Conservation (phyloP, 2,888 invertebrate species). For the Nasonovia ribisnigri region DNA sequence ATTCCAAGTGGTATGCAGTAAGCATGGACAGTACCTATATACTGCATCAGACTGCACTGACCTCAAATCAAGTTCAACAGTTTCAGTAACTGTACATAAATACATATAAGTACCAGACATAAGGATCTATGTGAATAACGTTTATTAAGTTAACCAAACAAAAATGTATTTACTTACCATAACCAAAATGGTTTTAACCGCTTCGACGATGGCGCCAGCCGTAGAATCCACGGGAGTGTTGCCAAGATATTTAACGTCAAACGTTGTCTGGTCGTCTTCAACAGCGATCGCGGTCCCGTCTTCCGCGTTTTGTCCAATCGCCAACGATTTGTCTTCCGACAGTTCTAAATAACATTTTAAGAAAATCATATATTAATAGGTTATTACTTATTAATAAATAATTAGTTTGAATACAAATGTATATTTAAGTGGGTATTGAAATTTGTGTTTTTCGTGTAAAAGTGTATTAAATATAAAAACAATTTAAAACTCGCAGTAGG, state of each 20-base stretch:
- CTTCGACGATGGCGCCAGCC: conserved; percentile 81
- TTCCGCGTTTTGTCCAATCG: conserved; percentile 71
- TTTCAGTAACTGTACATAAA: neutral
- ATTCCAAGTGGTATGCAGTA: neutral
- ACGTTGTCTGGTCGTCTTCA: conserved; percentile 71
- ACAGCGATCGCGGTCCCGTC: conserved; percentile 69
- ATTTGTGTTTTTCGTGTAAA: neutral
- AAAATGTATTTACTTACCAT: conserved; percentile 69
- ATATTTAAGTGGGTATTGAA: neutral
- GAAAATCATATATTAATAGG: neutral
- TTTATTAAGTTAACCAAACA: neutral
- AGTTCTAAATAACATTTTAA: conserved; percentile 73
- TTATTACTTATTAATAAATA: neutral
- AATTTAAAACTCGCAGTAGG: neutral
- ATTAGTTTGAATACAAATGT: neutral
- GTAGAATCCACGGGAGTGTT: conserved; percentile 83
- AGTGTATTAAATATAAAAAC: neutral
- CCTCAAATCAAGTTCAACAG: neutral
- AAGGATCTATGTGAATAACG: neutral
- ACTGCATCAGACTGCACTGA: neutral
- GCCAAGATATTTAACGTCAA: conserved; percentile 83
- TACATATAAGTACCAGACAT: neutral
- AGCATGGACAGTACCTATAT: neutral
- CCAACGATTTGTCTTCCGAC: conserved; percentile 78
- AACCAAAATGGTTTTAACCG: conserved; percentile 84